Percentiles rank a stretch among this genome's conserved stretches.
These are phyloP conservation scores for Peromyscus californicus DNA, from an alignment of 2,113 vertebrate genomes.

Conservation along the genomic window DNA sequence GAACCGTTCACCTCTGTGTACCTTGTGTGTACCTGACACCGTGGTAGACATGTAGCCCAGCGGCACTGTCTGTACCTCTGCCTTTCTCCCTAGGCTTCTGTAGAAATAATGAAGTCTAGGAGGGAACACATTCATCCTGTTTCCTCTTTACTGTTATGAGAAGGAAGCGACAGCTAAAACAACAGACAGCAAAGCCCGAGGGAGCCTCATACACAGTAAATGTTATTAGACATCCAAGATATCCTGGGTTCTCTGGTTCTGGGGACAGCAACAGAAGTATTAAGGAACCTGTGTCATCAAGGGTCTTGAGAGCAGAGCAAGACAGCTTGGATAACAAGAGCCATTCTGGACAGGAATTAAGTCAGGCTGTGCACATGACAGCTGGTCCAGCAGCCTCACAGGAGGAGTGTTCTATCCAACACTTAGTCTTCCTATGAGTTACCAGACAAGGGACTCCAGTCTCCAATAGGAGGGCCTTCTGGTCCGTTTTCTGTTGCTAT, in stretches of 20 bases:
- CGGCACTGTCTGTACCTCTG: not conserved
- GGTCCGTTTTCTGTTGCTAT: not conserved
- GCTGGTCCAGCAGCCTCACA: not conserved
- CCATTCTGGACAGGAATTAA: not conserved
- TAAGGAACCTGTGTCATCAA: not conserved
- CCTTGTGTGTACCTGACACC: not conserved
- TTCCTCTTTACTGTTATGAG: conserved; percentile 41
- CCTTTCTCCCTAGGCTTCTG: not conserved
- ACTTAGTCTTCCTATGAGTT: not conserved
- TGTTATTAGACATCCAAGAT: not conserved
- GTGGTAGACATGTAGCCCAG: too few relatives aligned
- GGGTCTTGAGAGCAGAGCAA: not conserved
- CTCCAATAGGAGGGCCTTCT: not conserved
- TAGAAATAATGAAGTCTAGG: not conserved
- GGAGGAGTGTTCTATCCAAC: not conserved
- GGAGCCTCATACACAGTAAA: not conserved
- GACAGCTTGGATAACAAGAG: not conserved
- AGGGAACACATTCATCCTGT: not conserved
- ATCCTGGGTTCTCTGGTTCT: not conserved
- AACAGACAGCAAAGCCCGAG: not conserved
- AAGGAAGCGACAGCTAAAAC: conserved; percentile 35
- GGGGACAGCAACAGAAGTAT: not conserved
- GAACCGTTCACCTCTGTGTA: not conserved
- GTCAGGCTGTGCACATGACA: not conserved
- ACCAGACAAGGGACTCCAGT: not conserved